Conservation (phyloP, 2,888 invertebrate genomes). For the Volucella inflata region DNA sequence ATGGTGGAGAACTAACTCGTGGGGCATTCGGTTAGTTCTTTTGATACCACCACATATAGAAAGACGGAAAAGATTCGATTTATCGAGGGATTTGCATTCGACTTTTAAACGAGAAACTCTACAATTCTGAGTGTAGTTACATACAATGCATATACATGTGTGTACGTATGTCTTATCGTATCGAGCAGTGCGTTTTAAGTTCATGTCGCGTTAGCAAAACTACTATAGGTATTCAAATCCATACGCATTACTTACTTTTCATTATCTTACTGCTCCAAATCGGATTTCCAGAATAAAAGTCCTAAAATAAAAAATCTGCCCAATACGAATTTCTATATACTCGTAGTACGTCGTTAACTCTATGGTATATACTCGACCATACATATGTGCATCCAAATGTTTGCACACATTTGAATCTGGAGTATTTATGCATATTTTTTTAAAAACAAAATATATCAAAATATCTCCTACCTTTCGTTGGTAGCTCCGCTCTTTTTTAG, state of each 20-base stretch:
- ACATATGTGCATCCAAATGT: too few relatives aligned
- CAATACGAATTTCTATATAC: too few relatives aligned
- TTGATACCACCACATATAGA: slow-evolving; percentile 47
- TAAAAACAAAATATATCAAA: too few relatives aligned
- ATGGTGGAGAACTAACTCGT: slow-evolving; percentile 6
- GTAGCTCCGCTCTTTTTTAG: too few relatives aligned
- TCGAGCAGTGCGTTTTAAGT: slow-evolving; percentile 27
- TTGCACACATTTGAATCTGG: too few relatives aligned
- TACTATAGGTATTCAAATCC: slow-evolving; percentile 45
- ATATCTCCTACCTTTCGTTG: too few relatives aligned
- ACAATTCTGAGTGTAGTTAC: slow-evolving; percentile 43
- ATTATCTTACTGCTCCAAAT: slow-evolving; percentile 45
- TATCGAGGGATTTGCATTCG: slow-evolving; percentile 70
- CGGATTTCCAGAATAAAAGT: neutral
- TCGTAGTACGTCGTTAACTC: too few relatives aligned
- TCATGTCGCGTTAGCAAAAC: slow-evolving; percentile 50
- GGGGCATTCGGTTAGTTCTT: slow-evolving; percentile 71
- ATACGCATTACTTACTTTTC: slow-evolving; percentile 54
- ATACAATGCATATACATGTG: neutral
- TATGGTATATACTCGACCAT: too few relatives aligned
- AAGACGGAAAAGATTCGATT: slow-evolving; percentile 58
- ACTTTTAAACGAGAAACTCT: slow-evolving; percentile 52
- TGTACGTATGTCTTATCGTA: too few relatives aligned
- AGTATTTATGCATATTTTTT: too few relatives aligned
- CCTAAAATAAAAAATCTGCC: too few relatives aligned